A percentile compares a stretch with the other conserved stretches of the same genome.
phyloP scores from a whole-genome alignment of 2,797 vertebrate species.

The Eupleurogrammus muticus region DNA sequence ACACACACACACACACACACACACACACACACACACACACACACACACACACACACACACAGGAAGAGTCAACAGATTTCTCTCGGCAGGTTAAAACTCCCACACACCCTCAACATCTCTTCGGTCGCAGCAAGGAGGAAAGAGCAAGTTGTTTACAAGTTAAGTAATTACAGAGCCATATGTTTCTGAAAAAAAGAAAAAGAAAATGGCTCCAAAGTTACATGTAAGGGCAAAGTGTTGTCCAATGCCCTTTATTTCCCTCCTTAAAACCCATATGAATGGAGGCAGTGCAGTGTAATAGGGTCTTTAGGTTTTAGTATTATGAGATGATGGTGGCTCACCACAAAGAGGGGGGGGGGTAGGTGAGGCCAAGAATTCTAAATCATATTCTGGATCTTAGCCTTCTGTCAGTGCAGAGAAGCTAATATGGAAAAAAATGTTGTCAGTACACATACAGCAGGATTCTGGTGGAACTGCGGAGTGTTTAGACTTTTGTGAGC shows the following conservation, averaged over 20 bases:
- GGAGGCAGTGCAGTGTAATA: too few species aligned
- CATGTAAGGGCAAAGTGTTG: background rate
- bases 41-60: background rate
- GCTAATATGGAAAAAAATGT: too few species aligned
- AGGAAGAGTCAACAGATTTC: slow-evolving; percentile 17
- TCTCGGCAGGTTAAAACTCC: slow-evolving; percentile 15
- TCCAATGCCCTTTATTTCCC: slow-evolving; percentile 15
- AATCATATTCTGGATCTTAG: too few species aligned
- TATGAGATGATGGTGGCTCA: too few species aligned
- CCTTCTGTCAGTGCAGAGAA: too few species aligned
- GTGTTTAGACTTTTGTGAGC: too few species aligned
- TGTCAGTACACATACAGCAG: too few species aligned
- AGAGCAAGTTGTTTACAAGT: background rate
- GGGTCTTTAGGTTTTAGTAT: too few species aligned
- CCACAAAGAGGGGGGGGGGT: too few species aligned
- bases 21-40: background rate
- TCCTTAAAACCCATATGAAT: background rate
- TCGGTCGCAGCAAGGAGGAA: slow-evolving; percentile 18
- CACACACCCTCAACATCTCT: slow-evolving; percentile 1
- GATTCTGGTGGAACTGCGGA: too few species aligned
- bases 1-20: too few species aligned
- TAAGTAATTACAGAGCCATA: slow-evolving; percentile 23
- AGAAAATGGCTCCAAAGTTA: background rate
- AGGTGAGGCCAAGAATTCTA: too few species aligned
- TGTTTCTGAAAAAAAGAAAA: background rate